Percentiles rank a stretch among this genome's conserved stretches.
phyloP scores from a whole-genome alignment of 2,888 invertebrate species.

The Masnerella sp. region DNA sequence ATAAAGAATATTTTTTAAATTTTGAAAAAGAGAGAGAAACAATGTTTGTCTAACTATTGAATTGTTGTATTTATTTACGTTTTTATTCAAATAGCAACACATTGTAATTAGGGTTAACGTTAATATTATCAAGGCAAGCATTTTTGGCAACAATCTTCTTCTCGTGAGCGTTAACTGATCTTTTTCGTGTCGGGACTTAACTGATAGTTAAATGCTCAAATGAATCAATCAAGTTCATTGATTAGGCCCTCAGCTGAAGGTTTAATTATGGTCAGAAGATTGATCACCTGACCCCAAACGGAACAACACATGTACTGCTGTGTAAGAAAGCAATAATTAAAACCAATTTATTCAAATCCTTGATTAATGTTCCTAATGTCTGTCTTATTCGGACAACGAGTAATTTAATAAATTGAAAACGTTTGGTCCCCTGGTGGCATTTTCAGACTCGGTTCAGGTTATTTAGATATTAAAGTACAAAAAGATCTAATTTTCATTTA shows the following conservation, averaged over 20 bases:
- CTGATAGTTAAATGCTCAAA: constrained; percentile 42
- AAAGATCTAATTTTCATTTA: too few species aligned
- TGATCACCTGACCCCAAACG: constrained; percentile 22
- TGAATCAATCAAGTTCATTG: constrained; percentile 48
- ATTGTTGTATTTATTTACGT: too few species aligned
- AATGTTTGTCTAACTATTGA: too few species aligned
- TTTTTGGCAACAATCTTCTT: too few species aligned
- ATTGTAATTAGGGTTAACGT: neutral
- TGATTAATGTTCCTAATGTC: constrained; percentile 17
- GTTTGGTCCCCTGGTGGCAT: too few species aligned
- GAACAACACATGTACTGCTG: constrained; percentile 37
- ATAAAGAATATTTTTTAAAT: too few species aligned
- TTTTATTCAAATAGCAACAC: too few species aligned
- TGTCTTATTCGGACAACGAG: neutral
- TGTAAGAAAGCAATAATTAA: constrained; percentile 36
- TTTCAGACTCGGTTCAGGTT: too few species aligned
- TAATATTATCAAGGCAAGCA: too few species aligned
- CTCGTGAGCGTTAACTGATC: constrained; percentile 35
- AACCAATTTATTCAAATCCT: constrained; percentile 33
- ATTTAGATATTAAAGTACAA: too few species aligned
- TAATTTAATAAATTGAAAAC: constrained; percentile 25
- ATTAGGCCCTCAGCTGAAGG: constrained; percentile 33
- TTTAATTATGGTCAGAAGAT: constrained; percentile 47
- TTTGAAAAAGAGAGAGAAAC: too few species aligned
- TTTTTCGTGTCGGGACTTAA: constrained; percentile 23